Conservation (phyloP, 2,797 vertebrate genomes). For the Lacerta viridis region DNA sequence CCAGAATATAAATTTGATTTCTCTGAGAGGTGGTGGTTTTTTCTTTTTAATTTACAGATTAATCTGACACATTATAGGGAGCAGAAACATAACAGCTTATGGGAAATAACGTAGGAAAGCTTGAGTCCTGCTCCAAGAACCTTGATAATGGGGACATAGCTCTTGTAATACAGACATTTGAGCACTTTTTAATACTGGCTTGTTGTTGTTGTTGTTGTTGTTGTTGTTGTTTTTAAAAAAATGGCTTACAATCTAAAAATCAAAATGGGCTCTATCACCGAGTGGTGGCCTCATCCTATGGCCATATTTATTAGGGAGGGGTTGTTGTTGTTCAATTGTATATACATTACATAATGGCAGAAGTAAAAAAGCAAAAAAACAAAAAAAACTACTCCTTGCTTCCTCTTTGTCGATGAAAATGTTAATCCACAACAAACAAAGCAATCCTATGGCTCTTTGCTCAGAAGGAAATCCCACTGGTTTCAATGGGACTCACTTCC, state of each 20-base stretch:
- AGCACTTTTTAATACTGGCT: neutral
- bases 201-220: too few species aligned
- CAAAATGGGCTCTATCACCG: neutral
- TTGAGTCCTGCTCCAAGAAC: neutral
- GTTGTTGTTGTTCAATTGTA: neutral
- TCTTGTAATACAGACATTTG: neutral
- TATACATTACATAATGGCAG: neutral
- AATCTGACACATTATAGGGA: neutral
- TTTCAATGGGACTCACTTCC: too few species aligned
- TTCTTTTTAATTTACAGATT: constrained; percentile 50
- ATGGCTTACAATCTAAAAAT: neutral
- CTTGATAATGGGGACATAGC: neutral
- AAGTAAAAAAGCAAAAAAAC: too few species aligned
- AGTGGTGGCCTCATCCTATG: neutral
- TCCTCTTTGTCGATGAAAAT: neutral
- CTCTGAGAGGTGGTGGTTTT: constrained; percentile 1
- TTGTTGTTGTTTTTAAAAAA: too few species aligned
- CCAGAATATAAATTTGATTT: neutral
- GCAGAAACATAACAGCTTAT: neutral
- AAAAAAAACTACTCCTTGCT: neutral
- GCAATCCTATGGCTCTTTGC: too few species aligned
- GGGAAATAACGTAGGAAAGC: neutral
- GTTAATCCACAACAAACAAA: neutral
- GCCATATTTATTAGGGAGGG: neutral
- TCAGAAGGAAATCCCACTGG: too few species aligned